Percentiles rank a stretch among this genome's conserved stretches.
Evolutionary conservation across 2,797 vertebrate species (phyloP).

Genomic region (Chanos chanos): DNA sequence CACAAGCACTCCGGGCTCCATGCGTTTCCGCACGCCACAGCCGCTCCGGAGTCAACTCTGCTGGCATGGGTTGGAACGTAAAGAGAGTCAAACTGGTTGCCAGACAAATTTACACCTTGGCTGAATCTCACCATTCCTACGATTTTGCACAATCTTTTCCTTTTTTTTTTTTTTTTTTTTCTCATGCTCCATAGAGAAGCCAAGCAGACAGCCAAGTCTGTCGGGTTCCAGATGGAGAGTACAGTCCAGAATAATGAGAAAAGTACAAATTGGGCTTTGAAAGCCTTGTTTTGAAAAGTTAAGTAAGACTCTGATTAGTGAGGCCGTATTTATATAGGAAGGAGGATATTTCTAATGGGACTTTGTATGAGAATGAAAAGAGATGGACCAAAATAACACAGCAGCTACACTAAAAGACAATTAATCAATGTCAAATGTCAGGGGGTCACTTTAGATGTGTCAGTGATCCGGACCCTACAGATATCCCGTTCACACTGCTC

Average conservation of each 20-base stretch:
- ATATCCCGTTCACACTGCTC: no score
- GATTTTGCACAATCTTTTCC: slow-evolving; percentile 75
- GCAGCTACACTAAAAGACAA: no score
- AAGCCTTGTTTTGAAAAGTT: slow-evolving; percentile 63
- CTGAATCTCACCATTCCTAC: slow-evolving; percentile 72
- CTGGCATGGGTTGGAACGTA: slow-evolving; percentile 52
- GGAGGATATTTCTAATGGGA: no score
- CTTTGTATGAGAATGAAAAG: no score
- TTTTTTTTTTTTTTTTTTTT: no score
- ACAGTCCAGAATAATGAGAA: slow-evolving; percentile 73
- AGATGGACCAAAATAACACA: no score
- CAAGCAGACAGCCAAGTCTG: slow-evolving; percentile 75
- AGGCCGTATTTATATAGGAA: slow-evolving; percentile 45
- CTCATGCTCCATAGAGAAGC: slow-evolving; percentile 69
- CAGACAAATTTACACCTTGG: slow-evolving; percentile 77
- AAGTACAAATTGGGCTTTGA: slow-evolving; percentile 64
- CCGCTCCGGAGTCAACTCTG: slow-evolving; percentile 5
- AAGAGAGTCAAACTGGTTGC: slow-evolving; percentile 70
- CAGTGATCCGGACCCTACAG: no score
- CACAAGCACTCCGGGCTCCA: not conserved
- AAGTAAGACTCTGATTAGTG: slow-evolving; percentile 62
- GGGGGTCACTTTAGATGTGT: no score
- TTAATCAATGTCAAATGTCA: no score
- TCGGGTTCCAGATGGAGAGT: slow-evolving; percentile 77
- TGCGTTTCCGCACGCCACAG: not conserved